Percentiles rank a stretch among this genome's conserved stretches.
phyloP scores from a whole-genome alignment of 2,113 vertebrate species.

The Paramisgurnus dabryanus region DNA sequence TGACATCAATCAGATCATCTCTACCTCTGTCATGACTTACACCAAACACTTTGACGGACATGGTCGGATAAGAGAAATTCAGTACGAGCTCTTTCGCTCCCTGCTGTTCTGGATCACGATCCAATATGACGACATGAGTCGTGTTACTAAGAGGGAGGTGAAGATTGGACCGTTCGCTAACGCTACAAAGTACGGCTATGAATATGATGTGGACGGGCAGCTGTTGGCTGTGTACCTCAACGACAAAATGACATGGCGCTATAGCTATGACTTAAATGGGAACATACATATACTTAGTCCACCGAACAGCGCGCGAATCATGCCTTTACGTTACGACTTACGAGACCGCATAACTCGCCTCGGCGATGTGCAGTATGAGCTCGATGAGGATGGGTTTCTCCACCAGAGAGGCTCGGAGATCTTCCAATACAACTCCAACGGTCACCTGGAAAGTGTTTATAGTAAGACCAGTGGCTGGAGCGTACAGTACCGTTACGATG shows the following conservation, averaged over 20 bases:
- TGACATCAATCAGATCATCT: constrained; percentile 98
- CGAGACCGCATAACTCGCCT: constrained; percentile 95
- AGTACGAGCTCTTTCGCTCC: constrained; percentile 95
- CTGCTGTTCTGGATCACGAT: constrained; percentile 98
- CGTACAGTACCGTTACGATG: constrained; percentile 92
- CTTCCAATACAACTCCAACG: constrained; percentile 97
- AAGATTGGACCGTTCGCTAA: constrained; percentile 98
- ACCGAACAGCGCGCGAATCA: constrained; percentile 85
- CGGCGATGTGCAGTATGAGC: constrained; percentile 92
- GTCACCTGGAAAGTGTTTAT: constrained; percentile 90
- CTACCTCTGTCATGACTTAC: constrained; percentile 97
- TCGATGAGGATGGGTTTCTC: constrained; percentile 96
- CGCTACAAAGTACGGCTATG: constrained; percentile 94
- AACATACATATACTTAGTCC: constrained; percentile 94
- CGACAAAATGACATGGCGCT: constrained; percentile 95
- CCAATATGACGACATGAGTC: constrained; percentile 94
- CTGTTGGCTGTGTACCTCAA: constrained; percentile 94
- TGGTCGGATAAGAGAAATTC: constrained; percentile 95
- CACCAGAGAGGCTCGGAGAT: constrained; percentile 92
- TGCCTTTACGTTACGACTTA: constrained; percentile 90
- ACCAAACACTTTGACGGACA: constrained; percentile 97
- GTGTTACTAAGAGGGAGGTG: constrained; percentile 91
- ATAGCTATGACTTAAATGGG: constrained; percentile 97
- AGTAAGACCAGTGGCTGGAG: constrained; percentile 96
- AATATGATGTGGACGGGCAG: constrained; percentile 95